Percentiles rank a stretch among this genome's conserved stretches.
Conservation (phyloP, 2,888 invertebrate species). For the Pilophorus perplexus region DNA sequence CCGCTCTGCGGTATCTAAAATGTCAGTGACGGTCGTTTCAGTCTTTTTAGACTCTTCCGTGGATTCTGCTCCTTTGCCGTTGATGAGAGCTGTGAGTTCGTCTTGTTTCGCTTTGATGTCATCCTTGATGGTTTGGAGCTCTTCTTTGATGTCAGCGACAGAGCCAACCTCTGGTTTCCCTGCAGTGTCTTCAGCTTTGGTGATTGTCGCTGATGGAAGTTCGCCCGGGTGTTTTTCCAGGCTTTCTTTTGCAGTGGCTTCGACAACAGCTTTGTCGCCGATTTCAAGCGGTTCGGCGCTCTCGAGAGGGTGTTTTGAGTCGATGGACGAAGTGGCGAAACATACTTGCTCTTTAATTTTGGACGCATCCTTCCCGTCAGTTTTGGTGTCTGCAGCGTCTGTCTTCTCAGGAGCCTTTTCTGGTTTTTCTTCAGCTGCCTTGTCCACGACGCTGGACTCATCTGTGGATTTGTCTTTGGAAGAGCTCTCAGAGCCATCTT, state of each 20-base stretch:
- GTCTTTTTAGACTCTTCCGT: slow-evolving; percentile 10
- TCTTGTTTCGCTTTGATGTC: not conserved
- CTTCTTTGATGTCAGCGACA: not conserved
- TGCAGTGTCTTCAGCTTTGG: not conserved
- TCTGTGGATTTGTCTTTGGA: no score
- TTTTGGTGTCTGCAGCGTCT: not conserved
- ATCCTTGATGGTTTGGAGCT: not conserved
- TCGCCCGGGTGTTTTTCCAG: not conserved
- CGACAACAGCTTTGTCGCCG: not conserved
- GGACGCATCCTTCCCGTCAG: not conserved
- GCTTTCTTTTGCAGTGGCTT: not conserved
- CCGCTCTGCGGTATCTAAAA: slow-evolving; percentile 33
- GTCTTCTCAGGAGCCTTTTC: no score
- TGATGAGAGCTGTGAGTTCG: no score
- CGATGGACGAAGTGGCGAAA: slow-evolving; percentile 17
- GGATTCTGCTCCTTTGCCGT: no score
- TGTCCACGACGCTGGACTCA: not conserved
- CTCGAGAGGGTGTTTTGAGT: slow-evolving; percentile 8
- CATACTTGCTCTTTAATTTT: slow-evolving; percentile 11
- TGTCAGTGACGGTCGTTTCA: slow-evolving; percentile 36
- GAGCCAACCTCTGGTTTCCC: not conserved
- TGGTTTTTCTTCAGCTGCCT: no score
- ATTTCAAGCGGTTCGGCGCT: slow-evolving; percentile 6
- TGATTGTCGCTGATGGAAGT: not conserved
- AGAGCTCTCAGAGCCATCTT: no score